These are phyloP conservation scores for Ceyx melanurus DNA, from an alignment of 2,113 vertebrate genomes.

Conservation along the genomic window DNA sequence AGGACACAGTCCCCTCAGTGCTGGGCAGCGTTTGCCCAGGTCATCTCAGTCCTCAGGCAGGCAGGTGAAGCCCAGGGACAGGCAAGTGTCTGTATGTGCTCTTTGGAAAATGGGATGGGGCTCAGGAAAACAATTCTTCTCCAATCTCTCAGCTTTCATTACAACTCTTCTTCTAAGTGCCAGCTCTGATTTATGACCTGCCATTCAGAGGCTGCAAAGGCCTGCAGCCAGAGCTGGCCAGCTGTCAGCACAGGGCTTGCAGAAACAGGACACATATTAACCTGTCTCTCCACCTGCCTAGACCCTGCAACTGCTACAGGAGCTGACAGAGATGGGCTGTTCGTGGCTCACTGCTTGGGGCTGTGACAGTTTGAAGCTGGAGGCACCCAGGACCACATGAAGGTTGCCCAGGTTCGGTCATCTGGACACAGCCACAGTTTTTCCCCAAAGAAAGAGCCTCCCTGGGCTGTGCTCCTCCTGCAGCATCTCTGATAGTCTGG, in stretches of 20 bases:
- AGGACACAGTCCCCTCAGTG: not conserved
- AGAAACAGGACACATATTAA: not conserved
- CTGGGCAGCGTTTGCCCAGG: not conserved
- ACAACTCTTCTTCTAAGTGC: slow-evolving; percentile 56
- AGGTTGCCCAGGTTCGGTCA: not conserved
- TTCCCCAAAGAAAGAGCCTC: not conserved
- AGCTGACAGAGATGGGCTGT: not conserved
- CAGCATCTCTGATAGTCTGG: not conserved
- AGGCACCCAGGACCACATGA: not conserved
- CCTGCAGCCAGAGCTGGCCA: not conserved
- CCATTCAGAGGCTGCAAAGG: slow-evolving; percentile 12
- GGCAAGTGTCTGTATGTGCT: not conserved
- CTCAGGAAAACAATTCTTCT: slow-evolving; percentile 69
- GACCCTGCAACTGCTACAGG: not conserved
- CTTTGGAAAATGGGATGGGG: not conserved
- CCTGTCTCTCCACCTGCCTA: not conserved
- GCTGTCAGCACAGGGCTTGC: not conserved
- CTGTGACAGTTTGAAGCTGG: not conserved
- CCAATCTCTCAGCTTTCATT: slow-evolving; percentile 78
- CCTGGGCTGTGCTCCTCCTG: not conserved
- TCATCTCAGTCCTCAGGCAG: slow-evolving; percentile 5
- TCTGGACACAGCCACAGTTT: fast-evolving
- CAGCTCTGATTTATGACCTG: slow-evolving; percentile 53
- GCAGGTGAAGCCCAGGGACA: not conserved
- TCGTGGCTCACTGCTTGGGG: not conserved